Base-by-base conservation (phyloP, 2,888 invertebrate genomes). In the Coenonympha arcania region DNA sequence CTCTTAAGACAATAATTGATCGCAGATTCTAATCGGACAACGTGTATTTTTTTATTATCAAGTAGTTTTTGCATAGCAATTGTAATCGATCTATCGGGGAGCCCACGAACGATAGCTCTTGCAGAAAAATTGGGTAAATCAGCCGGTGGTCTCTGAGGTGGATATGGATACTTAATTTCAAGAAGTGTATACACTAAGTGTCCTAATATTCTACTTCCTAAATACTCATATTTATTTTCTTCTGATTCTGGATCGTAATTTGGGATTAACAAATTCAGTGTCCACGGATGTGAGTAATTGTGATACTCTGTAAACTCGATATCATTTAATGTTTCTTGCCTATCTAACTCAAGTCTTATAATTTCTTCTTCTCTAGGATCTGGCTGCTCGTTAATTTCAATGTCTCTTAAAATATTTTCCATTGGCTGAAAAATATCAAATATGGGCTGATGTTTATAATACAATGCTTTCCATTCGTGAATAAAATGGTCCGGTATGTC, bases 241-340 rank as follows among this genome's bases (percentile, higher is more conserved):
- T 82, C 80, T 8, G 75, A 76, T 47, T 84, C 77, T 0, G 76
- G 64, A 36, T 82, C 74, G 58, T 76, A 77, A 55, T 84, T 78
- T 3, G 81, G 79, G 45, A 83, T 63, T 30, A 88, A 71, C 36
- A 76, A 68, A 46, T 87, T 75, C 45, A 88, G 66, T 41, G 65
- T 68, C 90, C 90, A 91, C 0, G 89, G 88, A 54, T 83, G 73
- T 8, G 71, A 68, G 51, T 85, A 82, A 51, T 84, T 69, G 43
- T 87, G 77, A 68, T 91, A 92, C 56, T 88, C 87, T 19, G 79
- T 66, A 56, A 91, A 88, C 59, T 90, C 89, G 28, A 69, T 69
- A 37, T 88, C 80, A 67, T 89, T 88, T 36, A 90, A 63, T 9
- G 76, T 69, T 53, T 88, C 81, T 64, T 89, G 89, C 34, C 88